Evolutionary conservation across 2,797 vertebrate species (phyloP), one percentile per base, ranked within the genome.

Genomic region (Diplodus sargus): DNA sequence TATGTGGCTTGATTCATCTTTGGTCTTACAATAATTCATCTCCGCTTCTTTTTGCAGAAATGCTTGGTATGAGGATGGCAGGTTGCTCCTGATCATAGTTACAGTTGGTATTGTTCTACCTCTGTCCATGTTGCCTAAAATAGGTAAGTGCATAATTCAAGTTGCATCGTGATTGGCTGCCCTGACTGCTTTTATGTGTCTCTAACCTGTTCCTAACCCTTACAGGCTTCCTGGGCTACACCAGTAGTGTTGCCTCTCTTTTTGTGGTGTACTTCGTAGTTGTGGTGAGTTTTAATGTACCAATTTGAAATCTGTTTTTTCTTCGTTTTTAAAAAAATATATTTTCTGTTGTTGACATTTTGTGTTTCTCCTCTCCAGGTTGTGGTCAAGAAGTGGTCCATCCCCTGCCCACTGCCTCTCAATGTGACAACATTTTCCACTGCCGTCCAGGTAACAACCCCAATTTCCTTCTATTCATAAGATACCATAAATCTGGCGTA

Each of bases 141-240:
- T 99, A 69, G 97, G 98, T 98, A 90, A 96, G 96, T 96, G 89
- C 93, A 94, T 63, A 7, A 5, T 23, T 51, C 9, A 23, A n/a
- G 9, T 13, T 25, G 20, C 6, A 7, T 71, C 9, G 52, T 30
- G 1, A 48, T 54, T 70, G 51, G 11, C 49, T 53, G 13, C 28
- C 17, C 1, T 23, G 5, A 59, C n/a, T 54, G 18, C 6, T 51
- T 70, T 56, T 4, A 52, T 1, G 28, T 30, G 5, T 62, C 23
- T 52, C 25, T 87, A 48, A 72, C 16, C 28, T 49, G 16, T 57
- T 20, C 79, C 14, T 59, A 3, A 0, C 87, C 18, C n/a, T 87
- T 85, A 93, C 94, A 99, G 98, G 97, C 87, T 98, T 98, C 94
- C 96, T 99, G 89, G 96, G 97, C 90, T 99, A 98, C 94, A 97